Evolutionary conservation across 2,888 invertebrate species (phyloP).

Genomic region (Hedya salicella): DNA sequence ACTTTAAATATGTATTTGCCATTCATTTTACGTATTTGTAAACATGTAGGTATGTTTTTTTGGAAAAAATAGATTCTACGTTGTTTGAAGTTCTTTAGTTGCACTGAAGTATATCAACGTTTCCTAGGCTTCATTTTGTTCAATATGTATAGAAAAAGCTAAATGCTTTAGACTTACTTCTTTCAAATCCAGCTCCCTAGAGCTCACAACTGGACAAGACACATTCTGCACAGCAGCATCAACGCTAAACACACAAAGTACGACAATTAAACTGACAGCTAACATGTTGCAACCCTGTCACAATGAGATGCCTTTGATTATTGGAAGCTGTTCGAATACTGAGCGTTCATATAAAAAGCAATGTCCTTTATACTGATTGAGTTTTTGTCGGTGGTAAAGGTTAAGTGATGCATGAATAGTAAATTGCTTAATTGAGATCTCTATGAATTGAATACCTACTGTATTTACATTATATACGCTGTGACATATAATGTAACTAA

Average conservation of each 20-base stretch:
- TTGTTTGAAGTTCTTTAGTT: too few species aligned
- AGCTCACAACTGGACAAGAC: conserved; percentile 66
- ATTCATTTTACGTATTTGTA: too few species aligned
- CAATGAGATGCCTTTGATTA: conserved; percentile 45
- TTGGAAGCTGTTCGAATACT: conserved; percentile 58
- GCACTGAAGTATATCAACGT: too few species aligned
- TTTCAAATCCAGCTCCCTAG: conserved; percentile 75
- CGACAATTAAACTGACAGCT: conserved; percentile 54
- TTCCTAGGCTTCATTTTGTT: too few species aligned
- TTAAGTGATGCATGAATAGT: conserved; percentile 29
- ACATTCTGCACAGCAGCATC: conserved; percentile 64
- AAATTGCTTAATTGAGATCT: conserved; percentile 15
- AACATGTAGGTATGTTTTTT: too few species aligned
- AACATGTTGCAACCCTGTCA: conserved; percentile 63
- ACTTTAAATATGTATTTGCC: too few species aligned
- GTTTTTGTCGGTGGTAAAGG: conserved; percentile 57
- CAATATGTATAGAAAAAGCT: too few species aligned
- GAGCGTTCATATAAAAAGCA: conserved; percentile 59
- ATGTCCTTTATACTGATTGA: conserved; percentile 59
- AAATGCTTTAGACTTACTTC: conserved; percentile 73
- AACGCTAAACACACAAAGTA: conserved; percentile 57
- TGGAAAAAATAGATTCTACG: too few species aligned
- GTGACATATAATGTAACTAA: not conserved
- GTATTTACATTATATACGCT: too few species aligned
- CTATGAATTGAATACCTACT: not conserved